phyloP scores from a whole-genome alignment of 2,113 vertebrate genomes.

The Aepyceros melampus region DNA sequence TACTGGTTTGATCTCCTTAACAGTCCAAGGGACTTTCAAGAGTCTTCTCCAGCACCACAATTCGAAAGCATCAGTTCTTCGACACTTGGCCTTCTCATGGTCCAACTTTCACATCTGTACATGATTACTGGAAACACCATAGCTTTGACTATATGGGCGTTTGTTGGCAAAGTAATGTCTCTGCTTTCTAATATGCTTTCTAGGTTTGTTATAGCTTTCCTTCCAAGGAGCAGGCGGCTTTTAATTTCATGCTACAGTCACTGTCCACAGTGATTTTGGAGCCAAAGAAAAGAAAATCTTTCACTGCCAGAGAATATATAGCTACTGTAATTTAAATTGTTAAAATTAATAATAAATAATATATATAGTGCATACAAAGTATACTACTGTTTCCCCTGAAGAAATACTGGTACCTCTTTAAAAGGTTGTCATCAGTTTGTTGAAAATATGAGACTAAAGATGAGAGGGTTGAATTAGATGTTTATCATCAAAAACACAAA shows the following conservation, averaged over 20 bases:
- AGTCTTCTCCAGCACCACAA: not conserved
- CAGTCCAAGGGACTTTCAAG: not conserved
- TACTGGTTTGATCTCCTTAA: not conserved
- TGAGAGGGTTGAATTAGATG: not conserved
- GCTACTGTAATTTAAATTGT: not conserved
- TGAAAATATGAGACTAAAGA: not conserved
- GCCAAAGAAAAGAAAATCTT: not conserved
- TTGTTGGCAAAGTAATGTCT: not conserved
- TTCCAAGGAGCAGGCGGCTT: not conserved
- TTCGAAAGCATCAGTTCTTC: not conserved
- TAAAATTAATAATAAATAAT: not conserved
- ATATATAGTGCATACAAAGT: not conserved
- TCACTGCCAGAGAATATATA: not conserved
- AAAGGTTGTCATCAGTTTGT: not conserved
- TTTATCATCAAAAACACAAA: not conserved
- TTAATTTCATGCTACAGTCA: not conserved
- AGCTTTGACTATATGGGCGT: not conserved
- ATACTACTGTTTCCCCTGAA: not conserved
- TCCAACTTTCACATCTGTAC: not conserved
- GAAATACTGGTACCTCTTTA: not conserved
- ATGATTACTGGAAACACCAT: not conserved
- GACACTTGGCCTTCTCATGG: not conserved
- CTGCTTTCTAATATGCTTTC: not conserved
- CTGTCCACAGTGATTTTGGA: not conserved
- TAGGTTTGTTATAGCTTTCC: not conserved